phyloP scores from a whole-genome alignment of 1,140 invertebrate species.

The Odontomachus brunneus region DNA sequence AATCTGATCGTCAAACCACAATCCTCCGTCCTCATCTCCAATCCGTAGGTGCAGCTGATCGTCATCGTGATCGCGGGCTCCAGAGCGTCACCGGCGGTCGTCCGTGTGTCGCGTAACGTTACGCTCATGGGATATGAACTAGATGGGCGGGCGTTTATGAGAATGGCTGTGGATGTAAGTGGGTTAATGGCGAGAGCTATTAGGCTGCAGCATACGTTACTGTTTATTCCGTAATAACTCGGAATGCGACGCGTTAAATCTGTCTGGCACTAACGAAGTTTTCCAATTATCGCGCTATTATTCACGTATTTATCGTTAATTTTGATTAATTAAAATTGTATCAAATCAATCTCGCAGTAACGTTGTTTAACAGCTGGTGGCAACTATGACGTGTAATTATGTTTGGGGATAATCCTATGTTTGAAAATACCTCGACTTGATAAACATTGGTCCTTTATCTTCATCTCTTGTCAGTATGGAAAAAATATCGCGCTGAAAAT shows the following conservation, averaged over 20 bases:
- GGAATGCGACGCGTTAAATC: neutral
- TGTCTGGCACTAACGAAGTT: neutral
- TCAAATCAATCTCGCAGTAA: neutral
- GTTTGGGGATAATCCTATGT: neutral
- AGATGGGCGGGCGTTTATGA: constrained; percentile 9
- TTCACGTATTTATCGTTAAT: neutral
- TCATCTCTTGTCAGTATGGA: too few species aligned
- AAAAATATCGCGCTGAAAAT: too few species aligned
- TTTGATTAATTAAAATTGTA: neutral
- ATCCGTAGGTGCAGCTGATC: too few species aligned
- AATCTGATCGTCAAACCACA: too few species aligned
- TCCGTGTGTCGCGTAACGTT: neutral
- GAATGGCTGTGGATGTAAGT: constrained; percentile 19
- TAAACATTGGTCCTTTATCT: too few species aligned
- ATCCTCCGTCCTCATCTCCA: too few species aligned
- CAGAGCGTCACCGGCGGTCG: neutral
- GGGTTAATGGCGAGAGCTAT: constrained; percentile 19
- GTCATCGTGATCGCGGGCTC: neutral
- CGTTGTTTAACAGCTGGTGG: neutral
- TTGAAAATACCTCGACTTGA: neutral
- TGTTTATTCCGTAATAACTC: constrained; percentile 16
- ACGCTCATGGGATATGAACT: constrained; percentile 1
- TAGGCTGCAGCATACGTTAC: neutral
- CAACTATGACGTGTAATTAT: neutral
- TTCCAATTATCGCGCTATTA: neutral